Base-by-base conservation (phyloP, 2,113 vertebrate species). In the Xenotilapia caudafasciata region DNA sequence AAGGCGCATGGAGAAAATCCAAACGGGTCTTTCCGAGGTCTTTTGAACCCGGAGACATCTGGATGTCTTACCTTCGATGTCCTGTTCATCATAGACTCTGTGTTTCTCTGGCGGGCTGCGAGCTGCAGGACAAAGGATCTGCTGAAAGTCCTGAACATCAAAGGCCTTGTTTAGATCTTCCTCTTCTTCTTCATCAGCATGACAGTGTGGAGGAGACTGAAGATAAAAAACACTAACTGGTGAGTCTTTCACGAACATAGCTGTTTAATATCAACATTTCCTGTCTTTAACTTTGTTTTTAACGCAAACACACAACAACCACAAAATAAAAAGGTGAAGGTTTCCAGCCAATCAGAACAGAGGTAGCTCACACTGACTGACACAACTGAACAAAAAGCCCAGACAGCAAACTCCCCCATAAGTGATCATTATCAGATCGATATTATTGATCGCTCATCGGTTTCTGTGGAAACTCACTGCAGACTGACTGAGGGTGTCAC, bases 91-190 rank as follows among this genome's bases (percentile, higher is more conserved):
- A 1, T 31, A 83, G 31, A 89, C 87, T 58, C 84, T 17, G 40
- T 56, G 83, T 62, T 81, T 86, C 49, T 90, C 88, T 1, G 82
- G 86, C 0, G 85, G 73, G 21, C 68, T 84, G 49, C 49, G 54
- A 19, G 53, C 28, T 45, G 80, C 40, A 2, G 90, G 90, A 31
- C 5, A 2, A 6, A 92, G 87, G 23, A 86, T 85, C 80, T 91
- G 91, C 86, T 90, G 90, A 7, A 90, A 87, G 62, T 82, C 51
- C 47, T 65, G 82, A 12, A 87, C 49, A 11, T 79, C 80, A 10
- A 86, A 70, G 3, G 45, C 82, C 13, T 89, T 65, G 62, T 91
- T 91, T 62, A 90, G 65, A 31, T 91, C 88, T 38, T 90, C 88
- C 11, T 86, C 83, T 15, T 90, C 86, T 14, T 90, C 88, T 14